Percentiles rank a stretch among this genome's conserved stretches.
Conservation (phyloP, 2,888 invertebrate genomes). For the Pandemis cinnamomeana region DNA sequence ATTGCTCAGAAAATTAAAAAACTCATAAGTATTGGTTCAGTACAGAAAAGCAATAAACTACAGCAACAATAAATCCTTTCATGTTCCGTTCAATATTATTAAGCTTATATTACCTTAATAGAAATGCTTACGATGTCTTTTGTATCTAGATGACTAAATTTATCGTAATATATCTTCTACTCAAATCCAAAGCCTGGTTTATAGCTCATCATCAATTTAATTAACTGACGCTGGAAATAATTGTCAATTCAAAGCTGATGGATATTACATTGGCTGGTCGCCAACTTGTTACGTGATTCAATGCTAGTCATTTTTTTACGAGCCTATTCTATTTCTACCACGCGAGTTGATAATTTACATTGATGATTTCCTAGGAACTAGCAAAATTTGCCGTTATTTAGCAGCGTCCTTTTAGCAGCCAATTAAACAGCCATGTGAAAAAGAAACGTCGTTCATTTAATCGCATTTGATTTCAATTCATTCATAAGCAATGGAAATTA, state of each 20-base stretch:
- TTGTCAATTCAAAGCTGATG: slow-evolving; percentile 8
- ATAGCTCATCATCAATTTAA: slow-evolving; percentile 1
- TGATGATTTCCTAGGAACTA: not conserved
- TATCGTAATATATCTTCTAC: not conserved
- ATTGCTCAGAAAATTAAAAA: not conserved
- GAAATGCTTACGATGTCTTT: not conserved
- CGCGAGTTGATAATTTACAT: not conserved
- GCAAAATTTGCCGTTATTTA: too few relatives aligned
- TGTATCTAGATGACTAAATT: slow-evolving; percentile 2
- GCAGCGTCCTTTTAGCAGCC: too few relatives aligned
- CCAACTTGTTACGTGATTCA: not conserved
- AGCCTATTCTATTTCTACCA: not conserved
- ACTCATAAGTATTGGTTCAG: not conserved
- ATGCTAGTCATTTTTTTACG: not conserved
- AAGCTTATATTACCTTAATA: not conserved
- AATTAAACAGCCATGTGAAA: too few relatives aligned
- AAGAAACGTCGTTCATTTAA: not conserved
- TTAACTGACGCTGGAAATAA: slow-evolving; percentile 11
- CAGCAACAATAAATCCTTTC: not conserved
- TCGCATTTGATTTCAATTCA: not conserved
- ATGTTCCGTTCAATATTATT: not conserved
- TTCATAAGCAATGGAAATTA: not conserved
- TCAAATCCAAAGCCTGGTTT: not conserved
- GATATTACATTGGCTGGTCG: slow-evolving; percentile 17
- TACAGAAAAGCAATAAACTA: not conserved